These are phyloP conservation scores for Drosophila ercepeae DNA, from an alignment of 1,140 invertebrate species.

Conservation along the genomic window DNA sequence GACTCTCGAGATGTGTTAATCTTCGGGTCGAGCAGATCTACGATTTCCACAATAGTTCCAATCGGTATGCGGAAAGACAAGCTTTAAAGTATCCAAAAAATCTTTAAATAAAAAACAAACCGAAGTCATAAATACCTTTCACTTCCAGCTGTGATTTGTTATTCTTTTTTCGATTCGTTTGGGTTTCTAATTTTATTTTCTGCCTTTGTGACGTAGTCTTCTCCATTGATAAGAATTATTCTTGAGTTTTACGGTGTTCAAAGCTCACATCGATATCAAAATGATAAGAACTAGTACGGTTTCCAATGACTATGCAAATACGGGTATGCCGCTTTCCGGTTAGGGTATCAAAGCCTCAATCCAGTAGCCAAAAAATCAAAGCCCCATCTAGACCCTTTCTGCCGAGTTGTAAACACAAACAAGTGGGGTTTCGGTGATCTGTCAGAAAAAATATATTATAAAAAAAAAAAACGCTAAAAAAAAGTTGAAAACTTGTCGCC, in stretches of 20 bases:
- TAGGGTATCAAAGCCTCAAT: conserved; percentile 20
- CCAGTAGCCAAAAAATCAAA: conserved; percentile 39
- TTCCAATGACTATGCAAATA: not conserved
- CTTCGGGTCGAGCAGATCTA: conserved; percentile 49
- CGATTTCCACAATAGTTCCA: conserved; percentile 36
- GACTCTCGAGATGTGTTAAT: conserved; percentile 68
- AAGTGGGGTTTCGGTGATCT: conserved; percentile 56
- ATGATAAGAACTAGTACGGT: conserved; percentile 21
- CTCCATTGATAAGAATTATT: conserved; percentile 33
- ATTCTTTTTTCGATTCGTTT: not conserved
- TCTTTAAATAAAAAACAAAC: not conserved
- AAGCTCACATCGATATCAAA: conserved; percentile 21
- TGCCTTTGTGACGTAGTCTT: conserved; percentile 14
- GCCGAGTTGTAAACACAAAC: conserved; percentile 29
- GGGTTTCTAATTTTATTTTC: not conserved
- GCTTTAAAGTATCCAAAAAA: conserved; percentile 31
- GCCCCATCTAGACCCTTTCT: conserved; percentile 3
- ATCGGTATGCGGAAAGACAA: conserved; percentile 48
- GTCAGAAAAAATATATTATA: conserved; percentile 41
- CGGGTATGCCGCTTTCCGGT: not conserved
- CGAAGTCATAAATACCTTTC: conserved; percentile 2
- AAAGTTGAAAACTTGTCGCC: conserved; percentile 2
- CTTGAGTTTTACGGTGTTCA: conserved; percentile 20
- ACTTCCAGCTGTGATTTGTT: no score
- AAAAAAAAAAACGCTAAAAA: no score